Percentiles rank a stretch among this genome's conserved stretches.
Evolutionary conservation across 2,113 vertebrate species (phyloP).

Genomic region (Aptenodytes patagonicus): DNA sequence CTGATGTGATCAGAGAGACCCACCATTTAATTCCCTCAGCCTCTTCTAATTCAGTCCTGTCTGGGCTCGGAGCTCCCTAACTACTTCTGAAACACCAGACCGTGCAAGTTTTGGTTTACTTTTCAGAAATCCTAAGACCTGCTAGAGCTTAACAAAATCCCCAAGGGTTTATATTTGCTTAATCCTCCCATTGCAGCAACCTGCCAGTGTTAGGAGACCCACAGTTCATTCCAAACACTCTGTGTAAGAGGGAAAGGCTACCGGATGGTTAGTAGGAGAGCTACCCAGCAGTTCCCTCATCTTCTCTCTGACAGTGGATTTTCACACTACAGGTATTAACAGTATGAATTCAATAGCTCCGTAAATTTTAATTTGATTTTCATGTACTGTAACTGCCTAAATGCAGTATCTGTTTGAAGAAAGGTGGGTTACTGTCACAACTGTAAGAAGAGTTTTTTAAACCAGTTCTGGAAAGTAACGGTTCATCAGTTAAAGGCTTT

Average conservation of each 20-base stretch:
- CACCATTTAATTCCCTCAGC: neutral
- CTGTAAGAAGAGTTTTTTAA: neutral
- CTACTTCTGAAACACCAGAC: neutral
- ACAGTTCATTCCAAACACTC: neutral
- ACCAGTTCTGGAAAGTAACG: neutral
- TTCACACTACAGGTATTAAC: neutral
- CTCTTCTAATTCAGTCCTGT: neutral
- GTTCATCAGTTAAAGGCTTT: neutral
- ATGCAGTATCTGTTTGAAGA: neutral
- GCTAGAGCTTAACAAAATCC: neutral
- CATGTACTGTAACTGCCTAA: neutral
- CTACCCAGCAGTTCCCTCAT: neutral
- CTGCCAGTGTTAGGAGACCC: neutral
- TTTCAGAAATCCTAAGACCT: neutral
- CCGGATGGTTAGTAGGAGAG: neutral
- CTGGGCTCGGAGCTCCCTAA: neutral
- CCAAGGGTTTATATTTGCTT: neutral
- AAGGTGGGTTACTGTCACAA: neutral
- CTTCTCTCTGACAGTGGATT: neutral
- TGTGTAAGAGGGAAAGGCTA: neutral
- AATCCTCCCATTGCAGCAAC: neutral
- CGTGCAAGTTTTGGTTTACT: neutral
- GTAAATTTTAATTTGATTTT: neutral
- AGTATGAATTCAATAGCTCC: fast-evolving
- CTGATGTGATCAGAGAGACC: neutral